Conservation (phyloP, 2,888 invertebrate genomes). For the Anoplius nigerrimus region DNA sequence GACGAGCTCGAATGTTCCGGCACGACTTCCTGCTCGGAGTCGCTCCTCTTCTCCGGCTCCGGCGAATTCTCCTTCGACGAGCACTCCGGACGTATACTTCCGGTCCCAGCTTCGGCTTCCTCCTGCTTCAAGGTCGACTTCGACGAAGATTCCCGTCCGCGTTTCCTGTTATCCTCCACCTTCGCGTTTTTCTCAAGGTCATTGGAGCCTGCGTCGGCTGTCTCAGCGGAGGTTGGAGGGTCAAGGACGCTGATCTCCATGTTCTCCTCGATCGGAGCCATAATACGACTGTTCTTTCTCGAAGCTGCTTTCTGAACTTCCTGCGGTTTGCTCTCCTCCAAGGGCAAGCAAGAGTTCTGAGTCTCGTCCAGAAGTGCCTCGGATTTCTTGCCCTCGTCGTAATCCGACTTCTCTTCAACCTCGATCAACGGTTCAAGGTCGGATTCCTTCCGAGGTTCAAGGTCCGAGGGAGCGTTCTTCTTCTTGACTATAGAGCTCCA, state of each 20-base stretch:
- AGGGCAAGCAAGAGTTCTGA: not conserved
- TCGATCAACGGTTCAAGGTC: conserved; percentile 35
- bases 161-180: not conserved
- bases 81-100: not conserved
- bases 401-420: conserved; percentile 17
- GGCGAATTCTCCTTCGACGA: conserved; percentile 47
- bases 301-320: not conserved
- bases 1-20: conserved; percentile 64
- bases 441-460: conserved; percentile 48
- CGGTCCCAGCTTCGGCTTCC: too few species aligned
- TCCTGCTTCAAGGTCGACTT: not conserved
- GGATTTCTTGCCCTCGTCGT: conserved; percentile 1
- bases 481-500: conserved; percentile 61
- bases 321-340: not conserved
- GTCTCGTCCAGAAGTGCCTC: not conserved
- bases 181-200: not conserved
- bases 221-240: not conserved
- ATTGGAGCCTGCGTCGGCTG: not conserved
- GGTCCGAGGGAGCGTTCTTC: conserved; percentile 29
- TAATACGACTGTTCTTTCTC: not conserved
- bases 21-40: conserved; percentile 58
- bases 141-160: not conserved
- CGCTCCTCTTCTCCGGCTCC: conserved; percentile 52
- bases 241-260: not conserved
- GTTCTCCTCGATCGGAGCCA: not conserved